Evolutionary conservation across 1,140 invertebrate species (phyloP), one percentile per base, ranked within the genome.

Genomic region (Drosophila nebulosa): DNA sequence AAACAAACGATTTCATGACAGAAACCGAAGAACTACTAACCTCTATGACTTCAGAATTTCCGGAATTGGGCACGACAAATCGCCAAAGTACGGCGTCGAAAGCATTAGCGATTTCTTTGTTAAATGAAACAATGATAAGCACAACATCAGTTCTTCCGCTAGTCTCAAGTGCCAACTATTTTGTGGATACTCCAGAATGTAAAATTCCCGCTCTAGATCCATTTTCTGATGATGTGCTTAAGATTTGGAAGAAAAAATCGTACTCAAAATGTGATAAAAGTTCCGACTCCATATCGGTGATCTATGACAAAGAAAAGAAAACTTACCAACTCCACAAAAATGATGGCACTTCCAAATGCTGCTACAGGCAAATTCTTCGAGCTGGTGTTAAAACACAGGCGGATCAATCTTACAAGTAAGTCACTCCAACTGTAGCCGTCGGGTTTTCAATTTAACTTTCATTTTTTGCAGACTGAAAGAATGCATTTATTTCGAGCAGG

Each of bases 171-270:
- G 18, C 3, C 7, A 66, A 83, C 6, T 90, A 69, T 39, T 90
- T 71, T 60, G 80, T 90, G 4, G 69, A 76, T 9, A 79, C 73
- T 1, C 42, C 74, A 4, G 27, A 56, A 2, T 97, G 96, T 76
- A 92, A 93, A 64, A 95, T 96, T 77, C 93, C 94, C 0, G 93
- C 94, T 18, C 90, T 95, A 18, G 92, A 96, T 84, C 95, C 96
- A 0, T 93, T 94, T 67, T 93, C 95, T 73, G 85, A 92, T 4
- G 94, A 94, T 36, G 94, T 95, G 2, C 91, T 90, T 12, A 90
- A 92, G n/a, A 93, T 94, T 55, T 93, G 94, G n/a, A 92, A 92
- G 14, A 92, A 93, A 35, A 90, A 92, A 32, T 90, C 92, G 32
- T 94, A 93, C 35, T 90, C 94, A 18, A 64, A 90, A 0, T 96